Evolutionary conservation across 37 sponge, comb jelly and placozoan genomes (phyloP).

Genomic region (Mnemiopsis leidyi): DNA sequence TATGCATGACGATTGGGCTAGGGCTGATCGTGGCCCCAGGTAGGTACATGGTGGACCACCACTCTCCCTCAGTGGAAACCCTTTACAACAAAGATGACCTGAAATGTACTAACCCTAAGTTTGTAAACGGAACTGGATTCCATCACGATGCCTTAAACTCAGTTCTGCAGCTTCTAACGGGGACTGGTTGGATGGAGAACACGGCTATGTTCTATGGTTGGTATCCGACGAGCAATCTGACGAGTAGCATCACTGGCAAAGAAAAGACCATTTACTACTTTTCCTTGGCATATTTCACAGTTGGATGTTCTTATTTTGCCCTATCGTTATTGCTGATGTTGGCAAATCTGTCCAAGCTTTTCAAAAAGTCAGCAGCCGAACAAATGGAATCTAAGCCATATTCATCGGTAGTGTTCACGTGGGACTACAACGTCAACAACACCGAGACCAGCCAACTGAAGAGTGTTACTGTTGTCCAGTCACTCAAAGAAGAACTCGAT

Average conservation of each 20-base stretch:
- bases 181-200: constrained; percentile 43
- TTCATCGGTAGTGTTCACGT: neutral
- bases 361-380: constrained; percentile 36
- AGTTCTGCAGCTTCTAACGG: constrained; percentile 15
- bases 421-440: neutral
- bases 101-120: neutral
- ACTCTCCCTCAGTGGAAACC: neutral
- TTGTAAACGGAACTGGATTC: constrained; percentile 15
- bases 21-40: constrained; percentile 10
- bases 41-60: neutral
- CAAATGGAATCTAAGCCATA: neutral
- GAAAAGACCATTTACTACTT: constrained; percentile 29
- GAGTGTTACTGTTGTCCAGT: neutral
- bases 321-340: neutral
- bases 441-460: neutral
- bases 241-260: neutral
- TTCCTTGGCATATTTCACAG: constrained; percentile 10
- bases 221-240: constrained; percentile 41
- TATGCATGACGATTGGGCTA: neutral
- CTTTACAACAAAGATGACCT: constrained; percentile 43
- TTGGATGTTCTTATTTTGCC: constrained; percentile 22
- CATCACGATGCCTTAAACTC: neutral
- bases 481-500: neutral
- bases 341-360: neutral
- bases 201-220: constrained; percentile 63